Conservation (phyloP, 1,140 invertebrate genomes). For the Papilio helenus region DNA sequence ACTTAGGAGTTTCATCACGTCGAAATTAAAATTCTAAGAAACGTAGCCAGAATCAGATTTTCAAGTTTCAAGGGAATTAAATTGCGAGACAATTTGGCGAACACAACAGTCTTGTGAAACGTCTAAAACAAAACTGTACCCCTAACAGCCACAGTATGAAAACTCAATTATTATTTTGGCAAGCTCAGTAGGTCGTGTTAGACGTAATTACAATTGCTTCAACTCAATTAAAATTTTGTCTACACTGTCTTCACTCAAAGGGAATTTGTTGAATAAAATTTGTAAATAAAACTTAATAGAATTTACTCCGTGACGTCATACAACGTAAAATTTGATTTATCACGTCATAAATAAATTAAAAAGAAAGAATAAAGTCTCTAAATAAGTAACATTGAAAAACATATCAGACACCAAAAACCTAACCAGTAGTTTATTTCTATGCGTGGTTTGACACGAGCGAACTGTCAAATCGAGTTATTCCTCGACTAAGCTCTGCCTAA, state of each 20-base stretch:
- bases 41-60: conserved; percentile 7
- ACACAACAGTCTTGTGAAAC: conserved; percentile 16
- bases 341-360: background rate
- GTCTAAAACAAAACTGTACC: conserved; percentile 44
- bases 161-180: conserved; percentile 76
- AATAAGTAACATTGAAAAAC: too few relatives aligned
- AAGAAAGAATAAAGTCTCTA: too few relatives aligned
- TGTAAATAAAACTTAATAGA: conserved; percentile 48
- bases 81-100: conserved; percentile 28
- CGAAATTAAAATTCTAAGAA: conserved; percentile 28
- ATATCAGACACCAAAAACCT: too few relatives aligned
- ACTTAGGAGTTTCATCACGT: conserved; percentile 30
- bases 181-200: conserved; percentile 55
- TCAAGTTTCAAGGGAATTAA: conserved; percentile 27
- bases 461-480: conserved; percentile 17
- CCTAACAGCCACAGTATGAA: conserved; percentile 47
- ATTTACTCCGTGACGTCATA: conserved; percentile 22
- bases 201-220: conserved; percentile 68
- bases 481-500: background rate
- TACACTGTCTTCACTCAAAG: conserved; percentile 58
- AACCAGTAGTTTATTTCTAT: background rate
- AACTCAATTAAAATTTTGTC: conserved; percentile 75
- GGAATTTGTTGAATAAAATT: conserved; percentile 57
- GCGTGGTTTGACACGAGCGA: background rate
- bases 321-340: background rate